phyloP scores from a whole-genome alignment of 2,113 vertebrate species.

The Albula goreensis region DNA sequence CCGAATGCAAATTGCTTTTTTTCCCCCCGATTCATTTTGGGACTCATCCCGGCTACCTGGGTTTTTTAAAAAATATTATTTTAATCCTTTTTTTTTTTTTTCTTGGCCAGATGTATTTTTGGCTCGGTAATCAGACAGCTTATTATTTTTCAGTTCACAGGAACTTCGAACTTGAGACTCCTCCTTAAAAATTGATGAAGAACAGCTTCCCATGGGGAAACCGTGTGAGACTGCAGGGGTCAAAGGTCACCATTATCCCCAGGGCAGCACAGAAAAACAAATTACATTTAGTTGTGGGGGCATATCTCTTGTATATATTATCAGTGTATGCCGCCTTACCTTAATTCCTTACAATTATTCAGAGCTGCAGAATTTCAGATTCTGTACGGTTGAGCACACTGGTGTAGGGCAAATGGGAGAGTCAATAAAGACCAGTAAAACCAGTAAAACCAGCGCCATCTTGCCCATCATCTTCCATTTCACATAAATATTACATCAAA shows the following conservation, averaged over 20 bases:
- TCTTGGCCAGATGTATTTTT: slow-evolving; percentile 59
- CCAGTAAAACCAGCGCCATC: no score
- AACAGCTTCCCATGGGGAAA: slow-evolving; percentile 51
- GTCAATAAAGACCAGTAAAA: no score
- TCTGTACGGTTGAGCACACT: no score
- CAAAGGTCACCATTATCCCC: slow-evolving; percentile 64
- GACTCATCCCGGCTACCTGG: slow-evolving; percentile 33
- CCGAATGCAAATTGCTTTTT: slow-evolving; percentile 51
- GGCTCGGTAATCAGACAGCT: slow-evolving; percentile 68
- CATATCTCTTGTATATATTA: slow-evolving; percentile 35
- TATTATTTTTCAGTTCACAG: slow-evolving; percentile 68
- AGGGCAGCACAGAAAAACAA: slow-evolving; percentile 65
- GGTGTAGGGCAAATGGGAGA: no score
- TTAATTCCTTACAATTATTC: slow-evolving; percentile 13
- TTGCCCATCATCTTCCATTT: no score
- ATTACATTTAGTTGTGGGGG: slow-evolving; percentile 60
- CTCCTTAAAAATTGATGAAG: slow-evolving; percentile 73
- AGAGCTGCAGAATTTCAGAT: neutral
- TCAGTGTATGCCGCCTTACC: neutral
- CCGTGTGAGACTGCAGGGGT: slow-evolving; percentile 59
- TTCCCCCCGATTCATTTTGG: slow-evolving; percentile 7
- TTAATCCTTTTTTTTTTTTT: no score
- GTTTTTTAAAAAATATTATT: no score
- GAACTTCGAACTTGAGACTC: slow-evolving; percentile 68
- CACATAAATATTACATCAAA: no score